Conservation (phyloP, 1,140 invertebrate species). For the Vanessa atalanta region DNA sequence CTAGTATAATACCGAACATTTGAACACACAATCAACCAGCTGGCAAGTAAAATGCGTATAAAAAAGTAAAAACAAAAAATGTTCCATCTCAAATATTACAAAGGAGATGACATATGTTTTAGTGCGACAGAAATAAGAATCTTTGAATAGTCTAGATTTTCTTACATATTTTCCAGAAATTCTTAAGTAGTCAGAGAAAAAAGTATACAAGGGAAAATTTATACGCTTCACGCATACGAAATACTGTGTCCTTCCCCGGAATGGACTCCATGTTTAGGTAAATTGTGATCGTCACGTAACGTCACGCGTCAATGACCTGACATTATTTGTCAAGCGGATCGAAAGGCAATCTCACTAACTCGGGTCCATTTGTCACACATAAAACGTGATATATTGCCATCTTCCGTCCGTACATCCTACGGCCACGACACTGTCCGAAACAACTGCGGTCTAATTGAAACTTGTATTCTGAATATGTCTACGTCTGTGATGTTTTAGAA, state of each 20-base stretch:
- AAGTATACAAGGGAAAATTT: slow-evolving; percentile 4
- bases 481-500: not conserved
- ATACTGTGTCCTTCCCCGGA: slow-evolving; percentile 9
- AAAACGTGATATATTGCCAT: slow-evolving; percentile 71
- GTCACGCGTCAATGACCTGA: slow-evolving; percentile 69
- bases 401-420: slow-evolving; percentile 51
- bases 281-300: slow-evolving; percentile 66
- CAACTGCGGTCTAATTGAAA: not conserved
- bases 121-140: not conserved
- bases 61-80: no score
- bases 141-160: slow-evolving; percentile 6
- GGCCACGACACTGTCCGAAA: slow-evolving; percentile 17
- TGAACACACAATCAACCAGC: no score
- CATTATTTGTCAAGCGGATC: slow-evolving; percentile 77
- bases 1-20: no score
- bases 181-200: slow-evolving; percentile 1
- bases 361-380: slow-evolving; percentile 78
- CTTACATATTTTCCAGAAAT: not conserved
- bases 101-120: not conserved
- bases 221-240: slow-evolving; percentile 7
- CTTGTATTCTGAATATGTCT: not conserved
- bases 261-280: slow-evolving; percentile 40
- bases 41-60: no score
- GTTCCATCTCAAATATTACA: not conserved
- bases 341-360: slow-evolving; percentile 76